Evolutionary conservation across 2,888 invertebrate genomes (phyloP).

Genomic region (Stegana nigrithorax): DNA sequence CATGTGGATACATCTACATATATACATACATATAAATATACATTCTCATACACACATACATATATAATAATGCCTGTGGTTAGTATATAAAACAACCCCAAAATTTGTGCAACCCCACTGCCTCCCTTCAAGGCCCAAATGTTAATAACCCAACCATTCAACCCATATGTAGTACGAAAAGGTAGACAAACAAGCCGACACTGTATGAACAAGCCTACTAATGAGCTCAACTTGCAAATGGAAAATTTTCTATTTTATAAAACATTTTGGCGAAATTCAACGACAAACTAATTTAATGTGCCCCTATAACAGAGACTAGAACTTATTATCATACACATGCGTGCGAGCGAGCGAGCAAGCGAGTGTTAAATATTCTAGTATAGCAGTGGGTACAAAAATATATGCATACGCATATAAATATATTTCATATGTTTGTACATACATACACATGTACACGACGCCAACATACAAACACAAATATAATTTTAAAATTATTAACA

Average conservation of each 20-base stretch:
- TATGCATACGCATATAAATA: no score
- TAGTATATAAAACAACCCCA: conserved; percentile 43
- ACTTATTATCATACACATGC: conserved; percentile 33
- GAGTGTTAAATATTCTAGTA: no score
- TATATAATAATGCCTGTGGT: conserved; percentile 45
- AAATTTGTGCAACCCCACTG: not conserved
- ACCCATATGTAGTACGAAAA: not conserved
- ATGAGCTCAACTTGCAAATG: not conserved
- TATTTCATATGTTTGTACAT: not conserved
- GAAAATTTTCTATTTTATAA: conserved; percentile 1
- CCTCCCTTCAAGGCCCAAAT: no score
- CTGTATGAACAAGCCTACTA: not conserved
- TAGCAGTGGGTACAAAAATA: no score
- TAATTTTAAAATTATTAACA: conserved; percentile 9
- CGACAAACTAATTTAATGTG: conserved; percentile 49
- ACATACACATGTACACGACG: not conserved
- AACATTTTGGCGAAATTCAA: conserved; percentile 18
- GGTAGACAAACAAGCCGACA: not conserved
- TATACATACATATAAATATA: not conserved
- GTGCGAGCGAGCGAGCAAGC: no score
- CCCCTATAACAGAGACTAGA: conserved; percentile 42
- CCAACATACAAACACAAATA: not conserved
- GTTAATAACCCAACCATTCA: not conserved
- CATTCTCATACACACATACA: conserved; percentile 5
- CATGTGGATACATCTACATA: not conserved